Evolutionary conservation across 2,888 invertebrate genomes (phyloP).

Genomic region (Campoplex capitator): DNA sequence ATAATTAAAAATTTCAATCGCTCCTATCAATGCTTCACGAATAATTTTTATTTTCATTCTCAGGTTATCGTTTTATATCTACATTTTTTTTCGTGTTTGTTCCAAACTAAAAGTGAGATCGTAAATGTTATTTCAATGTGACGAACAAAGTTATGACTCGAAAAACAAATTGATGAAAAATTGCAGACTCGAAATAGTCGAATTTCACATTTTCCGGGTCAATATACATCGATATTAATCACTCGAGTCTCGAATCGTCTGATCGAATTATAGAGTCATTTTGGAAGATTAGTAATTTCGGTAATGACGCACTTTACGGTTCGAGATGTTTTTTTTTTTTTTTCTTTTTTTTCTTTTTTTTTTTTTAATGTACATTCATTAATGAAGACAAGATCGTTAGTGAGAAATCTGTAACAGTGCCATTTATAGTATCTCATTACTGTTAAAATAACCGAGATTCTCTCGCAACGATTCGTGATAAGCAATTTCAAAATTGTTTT

Average conservation of each 20-base stretch:
- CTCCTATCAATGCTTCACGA: background rate
- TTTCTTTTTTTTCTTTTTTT: no score
- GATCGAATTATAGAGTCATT: constrained; percentile 54
- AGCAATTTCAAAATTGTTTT: background rate
- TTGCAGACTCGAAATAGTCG: background rate
- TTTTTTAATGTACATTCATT: background rate
- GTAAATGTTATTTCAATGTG: background rate
- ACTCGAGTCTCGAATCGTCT: background rate
- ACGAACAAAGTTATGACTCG: background rate
- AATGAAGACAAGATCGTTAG: constrained; percentile 6
- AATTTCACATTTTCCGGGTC: background rate
- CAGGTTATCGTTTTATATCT: background rate
- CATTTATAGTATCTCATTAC: background rate
- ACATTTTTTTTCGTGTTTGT: background rate
- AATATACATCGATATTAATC: constrained; percentile 29
- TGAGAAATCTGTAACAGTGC: constrained; percentile 8
- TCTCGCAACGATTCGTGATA: background rate
- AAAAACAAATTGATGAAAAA: background rate
- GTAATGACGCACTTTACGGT: constrained; percentile 53
- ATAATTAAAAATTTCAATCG: background rate
- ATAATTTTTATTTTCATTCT: background rate
- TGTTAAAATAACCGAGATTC: background rate
- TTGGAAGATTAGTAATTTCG: constrained; percentile 54
- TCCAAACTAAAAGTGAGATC: background rate
- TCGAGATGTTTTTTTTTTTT: background rate